Evolutionary conservation across 2,888 invertebrate genomes (phyloP).

Genomic region (Tachina lurida): DNA sequence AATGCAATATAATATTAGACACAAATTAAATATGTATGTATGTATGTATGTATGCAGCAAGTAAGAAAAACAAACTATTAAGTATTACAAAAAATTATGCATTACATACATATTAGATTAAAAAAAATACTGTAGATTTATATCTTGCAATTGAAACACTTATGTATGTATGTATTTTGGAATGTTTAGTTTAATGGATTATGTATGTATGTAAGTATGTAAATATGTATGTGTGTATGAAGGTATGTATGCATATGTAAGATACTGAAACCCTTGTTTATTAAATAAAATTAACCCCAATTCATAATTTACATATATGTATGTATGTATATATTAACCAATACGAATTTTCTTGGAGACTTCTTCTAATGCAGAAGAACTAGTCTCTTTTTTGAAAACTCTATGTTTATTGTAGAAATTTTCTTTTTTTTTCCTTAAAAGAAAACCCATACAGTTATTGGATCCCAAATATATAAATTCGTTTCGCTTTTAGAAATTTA

Average conservation of each 20-base stretch:
- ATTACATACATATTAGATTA: constrained; percentile 18
- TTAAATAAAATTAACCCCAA: constrained; percentile 56
- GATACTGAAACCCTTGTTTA: constrained; percentile 67
- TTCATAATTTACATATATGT: constrained; percentile 31
- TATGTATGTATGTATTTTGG: constrained; percentile 23
- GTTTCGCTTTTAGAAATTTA: constrained; percentile 69
- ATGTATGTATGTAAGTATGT: constrained; percentile 49
- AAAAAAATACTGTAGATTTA: constrained; percentile 60
- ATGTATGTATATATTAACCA: constrained; percentile 14
- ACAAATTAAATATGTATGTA: constrained; percentile 13
- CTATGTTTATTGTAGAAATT: constrained; percentile 36
- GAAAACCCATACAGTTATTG: constrained; percentile 46
- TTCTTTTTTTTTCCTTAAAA: constrained; percentile 48
- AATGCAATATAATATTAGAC: constrained; percentile 27
- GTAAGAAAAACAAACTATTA: constrained; percentile 28
- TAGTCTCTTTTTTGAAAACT: constrained; percentile 44
- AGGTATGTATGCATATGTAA: constrained; percentile 52
- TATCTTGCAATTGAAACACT: constrained; percentile 60
- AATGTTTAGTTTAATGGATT: constrained; percentile 62
- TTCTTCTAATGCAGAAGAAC: constrained; percentile 29
- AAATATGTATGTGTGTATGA: constrained; percentile 63
- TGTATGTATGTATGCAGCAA: constrained; percentile 3
- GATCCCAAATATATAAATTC: constrained; percentile 47
- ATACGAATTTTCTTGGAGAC: constrained; percentile 23
- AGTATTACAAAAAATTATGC: constrained; percentile 34